These are phyloP conservation scores for Epinephelus lanceolatus DNA, from an alignment of 2,113 vertebrate species.

Conservation along the genomic window DNA sequence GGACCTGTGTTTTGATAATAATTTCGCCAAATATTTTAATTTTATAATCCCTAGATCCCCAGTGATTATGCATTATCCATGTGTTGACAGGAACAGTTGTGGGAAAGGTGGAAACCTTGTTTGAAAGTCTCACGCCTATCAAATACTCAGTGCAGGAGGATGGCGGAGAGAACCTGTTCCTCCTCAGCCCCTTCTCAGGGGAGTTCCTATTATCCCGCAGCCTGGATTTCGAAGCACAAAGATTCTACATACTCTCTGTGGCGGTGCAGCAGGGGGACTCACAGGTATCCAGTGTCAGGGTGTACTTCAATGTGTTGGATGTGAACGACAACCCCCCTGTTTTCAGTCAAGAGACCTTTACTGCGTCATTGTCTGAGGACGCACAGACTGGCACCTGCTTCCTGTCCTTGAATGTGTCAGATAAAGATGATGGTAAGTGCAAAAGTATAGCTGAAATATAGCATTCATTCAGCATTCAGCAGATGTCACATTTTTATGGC, in stretches of 20 bases:
- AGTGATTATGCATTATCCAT: slow-evolving; percentile 13
- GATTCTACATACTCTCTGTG: slow-evolving; percentile 81
- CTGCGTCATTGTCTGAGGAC: slow-evolving; percentile 75
- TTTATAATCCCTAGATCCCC: background rate
- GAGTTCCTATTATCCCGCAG: slow-evolving; percentile 83
- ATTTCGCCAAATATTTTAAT: slow-evolving; percentile 3
- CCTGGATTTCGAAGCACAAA: slow-evolving; percentile 83
- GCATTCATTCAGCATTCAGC: background rate
- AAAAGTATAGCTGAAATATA: background rate
- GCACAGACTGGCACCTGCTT: slow-evolving; percentile 74
- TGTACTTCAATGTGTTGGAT: slow-evolving; percentile 84
- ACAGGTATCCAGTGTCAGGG: slow-evolving; percentile 75
- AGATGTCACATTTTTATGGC: background rate
- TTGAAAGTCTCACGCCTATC: slow-evolving; percentile 62
- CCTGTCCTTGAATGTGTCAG: slow-evolving; percentile 79
- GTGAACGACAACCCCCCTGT: slow-evolving; percentile 85
- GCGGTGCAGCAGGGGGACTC: slow-evolving; percentile 63
- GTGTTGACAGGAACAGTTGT: slow-evolving; percentile 81
- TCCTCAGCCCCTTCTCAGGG: slow-evolving; percentile 81
- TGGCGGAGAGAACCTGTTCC: slow-evolving; percentile 83
- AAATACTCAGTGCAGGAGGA: slow-evolving; percentile 82
- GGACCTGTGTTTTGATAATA: background rate
- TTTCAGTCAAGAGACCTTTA: slow-evolving; percentile 71
- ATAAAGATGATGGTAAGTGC: slow-evolving; percentile 83
- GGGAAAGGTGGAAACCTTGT: slow-evolving; percentile 72